Conservation (phyloP, 2,888 invertebrate genomes). For the Hofmannophila pseudospretella region DNA sequence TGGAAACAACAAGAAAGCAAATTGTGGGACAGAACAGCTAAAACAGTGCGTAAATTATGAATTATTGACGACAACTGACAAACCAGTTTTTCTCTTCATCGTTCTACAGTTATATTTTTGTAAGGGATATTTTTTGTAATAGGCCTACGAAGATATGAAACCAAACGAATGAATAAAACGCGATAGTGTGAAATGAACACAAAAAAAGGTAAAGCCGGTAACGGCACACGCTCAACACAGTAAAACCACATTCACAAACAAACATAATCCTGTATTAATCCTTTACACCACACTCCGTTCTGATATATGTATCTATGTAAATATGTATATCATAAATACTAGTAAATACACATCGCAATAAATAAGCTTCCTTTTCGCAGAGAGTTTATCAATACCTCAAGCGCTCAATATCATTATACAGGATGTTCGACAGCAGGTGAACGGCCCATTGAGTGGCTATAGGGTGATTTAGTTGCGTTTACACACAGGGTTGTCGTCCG, state of each 20-base stretch:
- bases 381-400: slow-evolving; percentile 27
- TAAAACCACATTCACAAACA: not conserved
- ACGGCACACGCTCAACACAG: slow-evolving; percentile 14
- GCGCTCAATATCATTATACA: slow-evolving; percentile 26
- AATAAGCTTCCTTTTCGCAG: slow-evolving; percentile 15
- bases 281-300: not conserved
- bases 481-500: slow-evolving; percentile 30
- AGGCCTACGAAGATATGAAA: no score
- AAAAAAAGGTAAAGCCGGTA: slow-evolving; percentile 19
- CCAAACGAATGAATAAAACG: no score
- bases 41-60: no score
- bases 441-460: slow-evolving; percentile 42
- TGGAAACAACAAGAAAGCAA: no score
- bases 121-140: no score
- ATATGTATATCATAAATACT: no score
- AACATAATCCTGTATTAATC: slow-evolving; percentile 17
- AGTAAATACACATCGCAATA: slow-evolving; percentile 18
- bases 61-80: no score
- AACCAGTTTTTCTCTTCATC: no score
- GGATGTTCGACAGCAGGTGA: slow-evolving; percentile 48
- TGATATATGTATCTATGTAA: no score
- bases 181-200: not conserved
- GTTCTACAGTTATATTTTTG: no score
- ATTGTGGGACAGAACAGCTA: no score
- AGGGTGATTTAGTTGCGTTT: slow-evolving; percentile 56